phyloP scores from a whole-genome alignment of 2,888 invertebrate genomes.

The Gerris lacustris region DNA sequence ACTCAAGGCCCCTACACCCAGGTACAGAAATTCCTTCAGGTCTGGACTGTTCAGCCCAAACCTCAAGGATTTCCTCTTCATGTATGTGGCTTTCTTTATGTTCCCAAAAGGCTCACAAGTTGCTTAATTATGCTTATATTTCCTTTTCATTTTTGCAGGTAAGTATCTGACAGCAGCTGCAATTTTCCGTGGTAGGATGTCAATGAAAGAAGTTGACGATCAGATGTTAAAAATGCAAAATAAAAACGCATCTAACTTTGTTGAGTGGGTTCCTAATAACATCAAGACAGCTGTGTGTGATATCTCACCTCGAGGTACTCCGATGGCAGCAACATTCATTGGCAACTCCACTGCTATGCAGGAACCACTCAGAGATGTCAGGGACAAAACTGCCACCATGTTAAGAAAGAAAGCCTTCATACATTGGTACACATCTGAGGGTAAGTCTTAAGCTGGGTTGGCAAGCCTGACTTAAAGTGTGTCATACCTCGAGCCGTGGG shows the following conservation, averaged over 20 bases:
- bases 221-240: conserved; percentile 21
- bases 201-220: conserved; percentile 20
- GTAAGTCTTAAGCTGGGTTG: conserved; percentile 13
- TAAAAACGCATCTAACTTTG: conserved; percentile 19
- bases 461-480: no score
- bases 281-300: conserved; percentile 26
- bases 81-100: no score
- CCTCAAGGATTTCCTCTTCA: no score
- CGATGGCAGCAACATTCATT: conserved; percentile 23
- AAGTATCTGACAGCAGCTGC: conserved; percentile 24
- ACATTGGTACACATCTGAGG: conserved; percentile 25
- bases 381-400: conserved; percentile 15
- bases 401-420: conserved; percentile 24
- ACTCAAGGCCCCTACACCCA: no score
- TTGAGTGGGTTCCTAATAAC: conserved; percentile 25
- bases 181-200: conserved; percentile 19
- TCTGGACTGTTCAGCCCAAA: no score
- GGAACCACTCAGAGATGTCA: background rate
- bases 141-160: background rate
- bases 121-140: no score
- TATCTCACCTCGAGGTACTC: conserved; percentile 22
- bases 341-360: conserved; percentile 15
- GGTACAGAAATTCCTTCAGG: no score
- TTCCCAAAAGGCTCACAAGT: no score
- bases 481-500: no score